Evolutionary conservation across 2,888 invertebrate species (phyloP), one percentile per base, ranked within the genome.

Genomic region (Horisme vitalbata): DNA sequence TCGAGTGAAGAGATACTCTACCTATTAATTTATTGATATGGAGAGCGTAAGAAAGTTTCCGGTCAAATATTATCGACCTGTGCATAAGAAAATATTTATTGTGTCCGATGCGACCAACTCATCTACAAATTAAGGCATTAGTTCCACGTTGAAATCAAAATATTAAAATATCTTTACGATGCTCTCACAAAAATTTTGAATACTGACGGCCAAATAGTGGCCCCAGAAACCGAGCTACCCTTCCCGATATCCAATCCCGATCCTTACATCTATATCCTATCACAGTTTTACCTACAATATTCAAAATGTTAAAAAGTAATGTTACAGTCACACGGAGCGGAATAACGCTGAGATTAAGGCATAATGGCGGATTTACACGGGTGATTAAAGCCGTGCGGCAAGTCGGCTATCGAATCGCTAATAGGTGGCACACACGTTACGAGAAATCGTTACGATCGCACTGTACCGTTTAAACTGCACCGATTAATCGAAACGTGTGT

Each of bases 261-360:
- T 47, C 24, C 43, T 47, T 45, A 53, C 38, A 38, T 38, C 51
- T 52, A 51, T 55, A 57, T 55, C 61, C 62, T 71, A 71, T 71
- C 69, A 71, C 71, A 71, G 71, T 65, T 65, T 43, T 36, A 55
- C 21, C 28, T 31, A 41, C 27, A 18, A 28, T 38, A 45, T 12
- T 39, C 8, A 21, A 33, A 34, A 28, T 20, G 10, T 35, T 18
- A 2, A 10, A 15, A 12, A 8, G 14, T 11, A 15, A n/a, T n/a
- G n/a, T n/a, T n/a, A n/a, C n/a, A n/a, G n/a, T n/a, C n/a, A 34
- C 21, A 41, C 10, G 23, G 23, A 23, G 21, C 30, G 14, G 21
- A 10, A 28, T 5, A 26, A 32, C 11, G 8, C 18, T 18, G 2
- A 6, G 5, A 5, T 2, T 5, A 18, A 18, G 2, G 6, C 18